phyloP scores from a whole-genome alignment of 2,888 invertebrate species.

The Anorthoa munda region DNA sequence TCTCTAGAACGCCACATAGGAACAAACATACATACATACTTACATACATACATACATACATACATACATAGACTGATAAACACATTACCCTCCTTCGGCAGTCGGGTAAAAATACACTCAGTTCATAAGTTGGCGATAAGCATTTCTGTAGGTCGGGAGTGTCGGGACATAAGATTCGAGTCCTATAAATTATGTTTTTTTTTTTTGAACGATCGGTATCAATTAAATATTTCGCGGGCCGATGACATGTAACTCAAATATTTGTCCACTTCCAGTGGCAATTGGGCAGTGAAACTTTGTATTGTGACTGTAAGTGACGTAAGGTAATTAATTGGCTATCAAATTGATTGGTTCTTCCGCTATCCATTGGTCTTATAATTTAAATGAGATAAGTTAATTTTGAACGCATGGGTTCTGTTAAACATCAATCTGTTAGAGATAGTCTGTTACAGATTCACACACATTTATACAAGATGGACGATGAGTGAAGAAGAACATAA shows the following conservation, averaged over 20 bases:
- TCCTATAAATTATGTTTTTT: neutral
- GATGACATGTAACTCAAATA: neutral
- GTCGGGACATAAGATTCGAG: neutral
- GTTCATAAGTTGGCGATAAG: no score
- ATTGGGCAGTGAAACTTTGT: neutral
- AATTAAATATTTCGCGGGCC: neutral
- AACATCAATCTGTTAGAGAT: neutral
- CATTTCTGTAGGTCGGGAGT: neutral
- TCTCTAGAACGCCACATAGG: no score
- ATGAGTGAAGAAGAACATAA: slow-evolving; percentile 72
- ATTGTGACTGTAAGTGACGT: neutral
- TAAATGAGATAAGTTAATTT: neutral
- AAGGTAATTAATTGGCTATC: neutral
- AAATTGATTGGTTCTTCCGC: neutral
- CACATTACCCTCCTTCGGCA: no score
- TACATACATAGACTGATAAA: no score
- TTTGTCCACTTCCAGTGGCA: neutral
- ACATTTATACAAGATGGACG: slow-evolving; percentile 81
- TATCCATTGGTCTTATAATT: neutral
- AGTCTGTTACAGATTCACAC: slow-evolving; percentile 74
- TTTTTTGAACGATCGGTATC: neutral
- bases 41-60: no score
- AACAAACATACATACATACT: no score
- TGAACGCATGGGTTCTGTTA: neutral
- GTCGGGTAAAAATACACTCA: neutral